Conservation (phyloP, 2,797 vertebrate genomes). For the Luscinia megarhynchos region DNA sequence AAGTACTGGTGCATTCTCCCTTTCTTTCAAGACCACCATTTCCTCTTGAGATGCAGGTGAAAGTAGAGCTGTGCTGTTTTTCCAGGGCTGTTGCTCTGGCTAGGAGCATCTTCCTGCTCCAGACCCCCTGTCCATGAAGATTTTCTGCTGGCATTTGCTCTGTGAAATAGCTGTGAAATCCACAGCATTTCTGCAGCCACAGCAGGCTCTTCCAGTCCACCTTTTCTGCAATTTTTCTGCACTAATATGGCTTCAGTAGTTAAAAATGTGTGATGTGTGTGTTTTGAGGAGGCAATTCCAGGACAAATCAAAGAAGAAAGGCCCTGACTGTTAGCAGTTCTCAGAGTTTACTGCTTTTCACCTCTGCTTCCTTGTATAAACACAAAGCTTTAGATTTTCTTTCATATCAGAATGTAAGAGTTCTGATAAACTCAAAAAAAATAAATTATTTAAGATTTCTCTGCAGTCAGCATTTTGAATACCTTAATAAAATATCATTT, state of each 20-base stretch:
- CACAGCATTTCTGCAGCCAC: not conserved
- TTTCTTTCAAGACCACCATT: not conserved
- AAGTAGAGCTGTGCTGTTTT: not conserved
- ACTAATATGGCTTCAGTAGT: not conserved
- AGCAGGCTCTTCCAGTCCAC: not conserved
- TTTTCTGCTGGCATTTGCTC: not conserved
- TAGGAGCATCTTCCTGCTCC: not conserved
- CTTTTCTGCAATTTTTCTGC: not conserved
- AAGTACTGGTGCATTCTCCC: not conserved
- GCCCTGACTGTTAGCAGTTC: not conserved
- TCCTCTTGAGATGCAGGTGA: not conserved
- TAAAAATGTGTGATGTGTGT: not conserved
- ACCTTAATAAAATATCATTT: conserved; percentile 39
- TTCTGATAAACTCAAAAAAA: not conserved
- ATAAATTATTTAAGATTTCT: conserved; percentile 53
- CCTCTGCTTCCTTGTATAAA: not conserved
- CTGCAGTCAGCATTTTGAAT: conserved; percentile 47
- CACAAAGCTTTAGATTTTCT: conserved; percentile 27
- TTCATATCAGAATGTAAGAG: not conserved
- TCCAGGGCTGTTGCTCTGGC: not conserved
- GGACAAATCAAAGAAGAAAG: conserved; percentile 13
- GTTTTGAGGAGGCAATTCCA: not conserved
- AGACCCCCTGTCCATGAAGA: not conserved
- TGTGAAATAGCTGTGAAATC: not conserved
- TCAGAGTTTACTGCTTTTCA: not conserved